phyloP scores from a whole-genome alignment of 2,888 invertebrate species.

The Epinotia nisella region DNA sequence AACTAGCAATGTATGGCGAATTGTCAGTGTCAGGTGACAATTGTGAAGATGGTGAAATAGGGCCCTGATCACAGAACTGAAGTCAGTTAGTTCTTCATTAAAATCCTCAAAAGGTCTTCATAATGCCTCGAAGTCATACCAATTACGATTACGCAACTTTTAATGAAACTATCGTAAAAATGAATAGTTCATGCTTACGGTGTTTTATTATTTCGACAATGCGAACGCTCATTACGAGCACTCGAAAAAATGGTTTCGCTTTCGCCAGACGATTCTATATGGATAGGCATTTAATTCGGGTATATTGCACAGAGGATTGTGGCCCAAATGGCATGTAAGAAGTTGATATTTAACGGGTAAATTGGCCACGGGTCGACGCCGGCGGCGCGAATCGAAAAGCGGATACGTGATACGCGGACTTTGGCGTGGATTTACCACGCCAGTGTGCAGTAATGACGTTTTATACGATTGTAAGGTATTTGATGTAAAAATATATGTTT shows the following conservation, averaged over 20 bases:
- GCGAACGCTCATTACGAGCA: constrained; percentile 14
- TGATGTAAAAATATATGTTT: too few relatives aligned
- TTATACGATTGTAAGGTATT: too few relatives aligned
- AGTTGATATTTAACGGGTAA: constrained; percentile 28
- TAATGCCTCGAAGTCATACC: constrained; percentile 25
- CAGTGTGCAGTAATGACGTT: too few relatives aligned
- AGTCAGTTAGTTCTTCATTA: background rate
- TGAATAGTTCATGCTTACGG: constrained; percentile 37
- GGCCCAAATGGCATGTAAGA: constrained; percentile 14
- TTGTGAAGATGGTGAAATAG: too few relatives aligned
- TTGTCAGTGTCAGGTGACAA: too few relatives aligned
- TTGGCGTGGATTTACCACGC: constrained; percentile 13
- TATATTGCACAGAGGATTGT: constrained; percentile 22
- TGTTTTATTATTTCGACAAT: constrained; percentile 30
- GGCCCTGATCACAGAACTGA: background rate
- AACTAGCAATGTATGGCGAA: too few relatives aligned
- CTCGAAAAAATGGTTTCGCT: constrained; percentile 33
- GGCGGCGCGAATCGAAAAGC: constrained; percentile 26
- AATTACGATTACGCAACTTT: constrained; percentile 40
- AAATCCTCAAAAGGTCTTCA: constrained; percentile 15
- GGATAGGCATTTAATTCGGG: constrained; percentile 32
- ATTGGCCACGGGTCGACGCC: constrained; percentile 14
- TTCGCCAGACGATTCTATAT: constrained; percentile 33
- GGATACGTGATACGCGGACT: constrained; percentile 21
- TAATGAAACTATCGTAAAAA: constrained; percentile 44